Evolutionary conservation across 2,797 vertebrate genomes (phyloP).

Genomic region (Anisognathus igniventris): DNA sequence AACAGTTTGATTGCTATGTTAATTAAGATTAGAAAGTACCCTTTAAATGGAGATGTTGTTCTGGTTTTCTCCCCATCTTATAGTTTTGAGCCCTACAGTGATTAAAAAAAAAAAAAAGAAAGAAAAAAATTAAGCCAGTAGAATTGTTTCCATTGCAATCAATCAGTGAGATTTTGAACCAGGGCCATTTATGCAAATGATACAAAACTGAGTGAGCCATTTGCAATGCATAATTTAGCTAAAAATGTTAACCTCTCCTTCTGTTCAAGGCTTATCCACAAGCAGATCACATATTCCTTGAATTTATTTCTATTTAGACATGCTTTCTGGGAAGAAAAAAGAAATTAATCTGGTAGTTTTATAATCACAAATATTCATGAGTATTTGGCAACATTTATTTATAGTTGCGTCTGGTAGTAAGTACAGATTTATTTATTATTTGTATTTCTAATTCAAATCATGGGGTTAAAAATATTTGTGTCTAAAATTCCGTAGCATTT

Average conservation of each 20-base stretch:
- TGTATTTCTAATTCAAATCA: not conserved
- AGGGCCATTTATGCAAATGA: slow-evolving; percentile 46
- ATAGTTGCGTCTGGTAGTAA: not conserved
- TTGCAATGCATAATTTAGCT: slow-evolving; percentile 60
- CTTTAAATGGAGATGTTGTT: not conserved
- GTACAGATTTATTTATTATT: slow-evolving; percentile 8
- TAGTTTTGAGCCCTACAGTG: not conserved
- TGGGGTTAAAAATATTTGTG: not conserved
- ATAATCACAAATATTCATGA: slow-evolving; percentile 9
- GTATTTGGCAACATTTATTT: slow-evolving; percentile 28
- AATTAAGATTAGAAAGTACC: not conserved
- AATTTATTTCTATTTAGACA: slow-evolving; percentile 35
- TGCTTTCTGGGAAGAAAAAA: not conserved
- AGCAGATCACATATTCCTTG: slow-evolving; percentile 4
- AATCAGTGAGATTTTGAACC: slow-evolving; percentile 38
- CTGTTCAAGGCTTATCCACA: slow-evolving; percentile 43
- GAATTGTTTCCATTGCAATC: slow-evolving; percentile 15
- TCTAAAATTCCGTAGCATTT: not conserved
- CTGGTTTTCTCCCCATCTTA: not conserved
- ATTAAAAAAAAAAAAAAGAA: not conserved
- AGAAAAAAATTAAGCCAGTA: not conserved
- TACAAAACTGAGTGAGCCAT: slow-evolving; percentile 12
- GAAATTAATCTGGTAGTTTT: not conserved
- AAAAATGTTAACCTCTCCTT: slow-evolving; percentile 60
- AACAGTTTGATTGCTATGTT: not conserved